Percentiles rank a stretch among this genome's conserved stretches.
Conservation (phyloP, 2,113 vertebrate species). For the Protobothrops mucrosquamatus region DNA sequence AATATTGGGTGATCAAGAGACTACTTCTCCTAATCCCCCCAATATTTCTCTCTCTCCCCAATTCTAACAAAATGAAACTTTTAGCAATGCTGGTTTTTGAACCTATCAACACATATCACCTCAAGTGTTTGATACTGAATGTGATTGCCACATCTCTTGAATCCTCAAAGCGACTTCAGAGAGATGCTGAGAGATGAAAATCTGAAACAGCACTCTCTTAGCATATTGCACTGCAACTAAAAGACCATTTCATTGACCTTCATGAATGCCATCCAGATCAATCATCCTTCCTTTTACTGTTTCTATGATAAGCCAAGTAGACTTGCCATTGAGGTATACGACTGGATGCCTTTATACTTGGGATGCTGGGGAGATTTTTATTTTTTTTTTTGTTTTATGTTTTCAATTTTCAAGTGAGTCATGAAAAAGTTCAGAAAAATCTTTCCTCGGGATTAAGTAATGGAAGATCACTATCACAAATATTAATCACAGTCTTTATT, state of each 20-base stretch:
- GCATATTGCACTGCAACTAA: background rate
- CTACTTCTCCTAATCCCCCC: background rate
- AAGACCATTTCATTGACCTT: background rate
- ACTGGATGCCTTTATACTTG: background rate
- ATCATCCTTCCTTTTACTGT: background rate
- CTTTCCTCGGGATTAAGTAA: slow-evolving; percentile 13
- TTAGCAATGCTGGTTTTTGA: background rate
- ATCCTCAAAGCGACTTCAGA: background rate
- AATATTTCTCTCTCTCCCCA: background rate
- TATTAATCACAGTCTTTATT: slow-evolving; percentile 12
- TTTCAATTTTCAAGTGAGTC: slow-evolving; percentile 9
- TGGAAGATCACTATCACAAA: slow-evolving; percentile 25
- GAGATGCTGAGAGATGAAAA: background rate
- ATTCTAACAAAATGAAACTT: background rate
- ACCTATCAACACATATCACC: background rate
- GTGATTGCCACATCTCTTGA: background rate
- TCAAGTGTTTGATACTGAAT: background rate
- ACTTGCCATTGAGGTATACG: background rate
- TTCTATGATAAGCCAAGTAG: background rate
- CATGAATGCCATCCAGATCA: slow-evolving; percentile 11
- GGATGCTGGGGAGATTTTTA: background rate
- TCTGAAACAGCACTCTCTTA: background rate
- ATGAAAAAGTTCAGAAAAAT: background rate
- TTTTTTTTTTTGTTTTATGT: slow-evolving; percentile 13
- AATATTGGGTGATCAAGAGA: background rate